Percentiles rank a stretch among this genome's conserved stretches.
phyloP scores from a whole-genome alignment of 2,113 vertebrate genomes.

The Cepphus grylle region DNA sequence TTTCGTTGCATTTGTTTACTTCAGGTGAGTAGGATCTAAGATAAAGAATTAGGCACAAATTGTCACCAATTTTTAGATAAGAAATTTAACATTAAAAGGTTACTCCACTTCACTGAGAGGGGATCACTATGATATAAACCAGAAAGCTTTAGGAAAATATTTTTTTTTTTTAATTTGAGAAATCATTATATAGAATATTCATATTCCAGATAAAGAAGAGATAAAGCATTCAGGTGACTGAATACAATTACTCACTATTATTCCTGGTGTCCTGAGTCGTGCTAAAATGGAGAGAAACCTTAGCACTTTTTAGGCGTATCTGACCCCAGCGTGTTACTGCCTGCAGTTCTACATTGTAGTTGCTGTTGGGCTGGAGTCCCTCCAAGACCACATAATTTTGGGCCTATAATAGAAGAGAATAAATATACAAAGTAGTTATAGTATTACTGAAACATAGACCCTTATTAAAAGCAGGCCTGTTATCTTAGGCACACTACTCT shows the following conservation, averaged over 20 bases:
- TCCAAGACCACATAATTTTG: conserved; percentile 85
- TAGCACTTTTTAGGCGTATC: conserved; percentile 88
- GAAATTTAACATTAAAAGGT: background rate
- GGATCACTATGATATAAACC: background rate
- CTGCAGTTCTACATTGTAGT: conserved; percentile 88
- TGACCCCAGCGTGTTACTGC: conserved; percentile 91
- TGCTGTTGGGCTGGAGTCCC: conserved; percentile 82
- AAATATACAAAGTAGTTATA: background rate
- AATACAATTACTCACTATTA: conserved; percentile 72
- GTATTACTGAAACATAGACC: background rate
- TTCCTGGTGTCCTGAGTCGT: conserved; percentile 63
- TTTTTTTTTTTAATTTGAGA: background rate
- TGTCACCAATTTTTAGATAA: background rate
- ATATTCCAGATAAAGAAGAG: background rate
- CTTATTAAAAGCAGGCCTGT: background rate
- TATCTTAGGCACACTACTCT: background rate
- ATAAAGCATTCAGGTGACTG: background rate
- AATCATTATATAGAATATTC: background rate
- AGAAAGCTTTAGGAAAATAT: background rate
- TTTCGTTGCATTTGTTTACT: background rate
- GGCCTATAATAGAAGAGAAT: conserved; percentile 69
- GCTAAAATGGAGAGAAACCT: conserved; percentile 85
- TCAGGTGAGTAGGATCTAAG: background rate
- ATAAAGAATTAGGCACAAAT: background rate
- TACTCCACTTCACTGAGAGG: background rate